Evolutionary conservation across 2,113 vertebrate species (phyloP).

Genomic region (Cinclus cinclus): DNA sequence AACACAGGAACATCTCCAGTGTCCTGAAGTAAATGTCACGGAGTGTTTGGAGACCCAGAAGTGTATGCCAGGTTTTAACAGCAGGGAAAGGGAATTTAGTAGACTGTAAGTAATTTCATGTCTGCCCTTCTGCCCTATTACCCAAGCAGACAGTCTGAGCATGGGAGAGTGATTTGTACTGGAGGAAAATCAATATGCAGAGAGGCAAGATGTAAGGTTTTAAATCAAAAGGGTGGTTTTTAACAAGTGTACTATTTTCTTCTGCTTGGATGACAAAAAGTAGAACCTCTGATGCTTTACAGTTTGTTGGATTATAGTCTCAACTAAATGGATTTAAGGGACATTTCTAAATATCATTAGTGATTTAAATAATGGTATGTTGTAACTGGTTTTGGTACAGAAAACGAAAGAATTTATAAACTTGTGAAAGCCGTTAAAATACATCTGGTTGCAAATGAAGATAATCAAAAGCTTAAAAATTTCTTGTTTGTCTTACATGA

Average conservation of each 20-base stretch:
- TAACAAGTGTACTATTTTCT: neutral
- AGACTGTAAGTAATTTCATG: constrained; percentile 11
- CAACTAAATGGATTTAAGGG: neutral
- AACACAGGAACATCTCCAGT: neutral
- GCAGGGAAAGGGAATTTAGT: neutral
- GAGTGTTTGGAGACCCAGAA: neutral
- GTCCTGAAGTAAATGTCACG: neutral
- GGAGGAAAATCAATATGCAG: neutral
- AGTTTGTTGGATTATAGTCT: rapidly evolving
- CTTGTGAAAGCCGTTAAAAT: neutral
- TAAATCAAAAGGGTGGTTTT: neutral
- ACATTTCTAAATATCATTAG: neutral
- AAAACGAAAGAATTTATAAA: neutral
- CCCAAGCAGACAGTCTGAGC: neutral
- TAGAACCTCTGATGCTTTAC: neutral
- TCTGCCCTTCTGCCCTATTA: neutral
- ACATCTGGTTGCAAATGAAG: neutral
- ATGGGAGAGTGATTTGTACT: neutral
- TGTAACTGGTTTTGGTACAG: neutral
- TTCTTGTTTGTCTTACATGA: neutral
- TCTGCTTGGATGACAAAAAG: neutral
- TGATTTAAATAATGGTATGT: neutral
- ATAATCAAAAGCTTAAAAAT: neutral
- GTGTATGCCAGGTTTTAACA: neutral
- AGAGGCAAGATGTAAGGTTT: neutral